Percentiles rank a stretch among this genome's conserved stretches.
Evolutionary conservation across 2,888 invertebrate species (phyloP).

Genomic region (Drosophila mettleri): DNA sequence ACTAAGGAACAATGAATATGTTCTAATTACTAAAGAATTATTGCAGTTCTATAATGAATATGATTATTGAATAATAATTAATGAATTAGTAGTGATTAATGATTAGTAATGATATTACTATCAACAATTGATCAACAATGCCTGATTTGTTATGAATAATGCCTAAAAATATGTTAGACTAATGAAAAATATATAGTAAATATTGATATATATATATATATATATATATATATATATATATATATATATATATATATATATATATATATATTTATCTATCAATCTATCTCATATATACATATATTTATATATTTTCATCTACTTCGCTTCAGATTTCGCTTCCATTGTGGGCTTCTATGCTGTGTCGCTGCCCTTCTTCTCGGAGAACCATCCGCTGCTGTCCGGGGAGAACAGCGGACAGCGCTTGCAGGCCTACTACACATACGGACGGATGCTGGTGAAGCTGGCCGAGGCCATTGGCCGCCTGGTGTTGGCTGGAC

Average conservation of each 20-base stretch:
- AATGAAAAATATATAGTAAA: background rate
- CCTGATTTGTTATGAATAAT: background rate
- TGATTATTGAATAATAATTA: background rate
- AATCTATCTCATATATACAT: too few species aligned
- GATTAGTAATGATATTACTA: too few species aligned
- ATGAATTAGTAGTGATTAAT: background rate
- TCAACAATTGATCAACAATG: background rate
- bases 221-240: too few species aligned
- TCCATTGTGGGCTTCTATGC: constrained; percentile 98
- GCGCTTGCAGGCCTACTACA: constrained; percentile 96
- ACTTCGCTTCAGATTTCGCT: constrained; percentile 90
- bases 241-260: too few species aligned
- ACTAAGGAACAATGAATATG: background rate
- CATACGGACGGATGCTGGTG: constrained; percentile 92
- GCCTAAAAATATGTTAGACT: too few species aligned
- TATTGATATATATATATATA: background rate
- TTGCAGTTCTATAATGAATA: background rate
- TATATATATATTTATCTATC: too few species aligned
- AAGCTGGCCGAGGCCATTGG: constrained; percentile 99
- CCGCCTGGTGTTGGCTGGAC: constrained; percentile 95
- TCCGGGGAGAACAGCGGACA: constrained; percentile 89
- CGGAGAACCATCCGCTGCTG: constrained; percentile 89
- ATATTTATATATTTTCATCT: background rate
- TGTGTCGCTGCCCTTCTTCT: constrained; percentile 97
- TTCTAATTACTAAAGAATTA: background rate